Conservation (phyloP, 2,113 vertebrate species). For the Alces alces region DNA sequence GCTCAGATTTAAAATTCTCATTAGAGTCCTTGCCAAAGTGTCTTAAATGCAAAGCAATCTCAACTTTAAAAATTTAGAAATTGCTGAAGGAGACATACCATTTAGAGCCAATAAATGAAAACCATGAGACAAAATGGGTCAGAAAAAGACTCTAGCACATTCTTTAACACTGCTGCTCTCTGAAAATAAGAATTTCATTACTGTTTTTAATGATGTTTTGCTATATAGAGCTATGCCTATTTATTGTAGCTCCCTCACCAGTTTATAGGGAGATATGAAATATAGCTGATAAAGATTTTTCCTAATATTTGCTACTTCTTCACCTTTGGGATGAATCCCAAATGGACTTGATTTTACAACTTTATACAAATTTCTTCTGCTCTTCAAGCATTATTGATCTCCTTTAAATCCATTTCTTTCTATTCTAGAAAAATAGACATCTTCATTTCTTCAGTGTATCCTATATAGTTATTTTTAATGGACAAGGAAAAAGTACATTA, state of each 20-base stretch:
- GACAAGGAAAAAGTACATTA: neutral
- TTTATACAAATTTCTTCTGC: conserved; percentile 2
- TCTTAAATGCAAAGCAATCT: conserved; percentile 63
- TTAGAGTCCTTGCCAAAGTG: conserved; percentile 56
- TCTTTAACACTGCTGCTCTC: neutral
- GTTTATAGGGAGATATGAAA: conserved; percentile 16
- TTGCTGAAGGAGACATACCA: neutral
- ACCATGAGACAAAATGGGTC: conserved; percentile 6
- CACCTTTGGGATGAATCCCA: conserved; percentile 47
- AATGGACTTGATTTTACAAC: neutral
- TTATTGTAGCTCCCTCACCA: neutral
- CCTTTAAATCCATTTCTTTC: conserved; percentile 10
- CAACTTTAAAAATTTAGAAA: conserved; percentile 65
- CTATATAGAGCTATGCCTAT: neutral
- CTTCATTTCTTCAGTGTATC: neutral
- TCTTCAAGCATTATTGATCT: conserved; percentile 44
- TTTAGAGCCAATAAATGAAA: conserved; percentile 40
- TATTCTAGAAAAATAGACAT: neutral
- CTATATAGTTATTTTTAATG: neutral
- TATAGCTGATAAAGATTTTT: neutral
- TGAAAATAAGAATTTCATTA: conserved; percentile 6
- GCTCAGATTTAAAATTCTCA: conserved; percentile 48
- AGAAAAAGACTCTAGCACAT: neutral
- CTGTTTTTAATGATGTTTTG: neutral
- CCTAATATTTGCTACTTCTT: conserved; percentile 7